These are phyloP conservation scores for Trogon melanurus DNA, from an alignment of 2,113 vertebrate species.

Conservation along the genomic window DNA sequence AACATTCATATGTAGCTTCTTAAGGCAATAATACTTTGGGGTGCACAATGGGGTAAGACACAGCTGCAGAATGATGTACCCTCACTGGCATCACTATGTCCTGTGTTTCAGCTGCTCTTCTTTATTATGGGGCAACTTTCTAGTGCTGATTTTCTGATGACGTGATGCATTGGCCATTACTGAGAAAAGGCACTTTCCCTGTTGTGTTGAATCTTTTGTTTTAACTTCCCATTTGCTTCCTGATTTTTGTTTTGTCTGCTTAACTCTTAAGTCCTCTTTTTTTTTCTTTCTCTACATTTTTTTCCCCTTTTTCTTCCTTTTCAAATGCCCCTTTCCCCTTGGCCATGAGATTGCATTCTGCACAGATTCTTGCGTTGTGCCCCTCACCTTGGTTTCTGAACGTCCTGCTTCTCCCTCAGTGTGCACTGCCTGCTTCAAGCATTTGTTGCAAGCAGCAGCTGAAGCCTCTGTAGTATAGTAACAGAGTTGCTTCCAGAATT, in stretches of 20 bases:
- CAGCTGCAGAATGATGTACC: not conserved
- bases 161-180: not conserved
- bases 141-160: not conserved
- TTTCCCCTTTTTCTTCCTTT: not conserved
- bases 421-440: not conserved
- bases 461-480: not conserved
- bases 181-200: not conserved
- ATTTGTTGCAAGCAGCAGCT: not conserved
- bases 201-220: not conserved
- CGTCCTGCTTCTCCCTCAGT: not conserved
- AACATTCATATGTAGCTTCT: not conserved
- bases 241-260: not conserved
- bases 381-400: not conserved
- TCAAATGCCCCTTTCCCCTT: not conserved
- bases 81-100: not conserved
- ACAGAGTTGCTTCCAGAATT: constrained; percentile 6
- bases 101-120: not conserved
- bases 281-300: not conserved
- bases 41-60: not conserved
- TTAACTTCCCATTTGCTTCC: not conserved
- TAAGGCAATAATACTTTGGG: not conserved
- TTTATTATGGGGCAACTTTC: not conserved
- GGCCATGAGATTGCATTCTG: not conserved
- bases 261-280: not conserved
- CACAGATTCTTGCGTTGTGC: not conserved